Base-by-base conservation (phyloP, 2,113 vertebrate species). In the Zosterops borbonicus region DNA sequence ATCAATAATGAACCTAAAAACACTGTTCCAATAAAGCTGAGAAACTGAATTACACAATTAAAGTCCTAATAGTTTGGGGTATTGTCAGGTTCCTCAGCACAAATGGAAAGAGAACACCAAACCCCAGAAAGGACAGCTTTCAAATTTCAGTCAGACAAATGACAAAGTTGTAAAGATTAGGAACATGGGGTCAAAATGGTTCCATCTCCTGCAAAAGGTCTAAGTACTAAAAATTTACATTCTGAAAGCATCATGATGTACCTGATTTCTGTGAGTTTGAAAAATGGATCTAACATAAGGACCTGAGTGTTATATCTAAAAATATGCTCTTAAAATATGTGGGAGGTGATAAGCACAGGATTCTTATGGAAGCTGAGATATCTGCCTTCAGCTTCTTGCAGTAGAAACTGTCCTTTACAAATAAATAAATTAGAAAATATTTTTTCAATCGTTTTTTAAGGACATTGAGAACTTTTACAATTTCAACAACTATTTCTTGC, bases 211-310 rank as follows among this genome's bases (percentile, higher is more conserved):
- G 39, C 24, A 92, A 74, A 5, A 92, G 83, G 50, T 19, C 49
- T 62, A 62, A 41, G 23, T 44, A 80, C 69, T 90, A 96, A 87
- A 78, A 70, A 87, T 82, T 91, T 83, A 77, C 49, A 92, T 73
- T 89, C 87, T 62, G 55, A 88, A 92, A 90, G 59, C 50, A 62
- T 53, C 55, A 47, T 14, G 12, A 81, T 70, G 18, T 78, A 67
- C 52, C 52, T 64, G 59, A 81, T 89, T 89, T 73, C 59, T 73
- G 2, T 15, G 35, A 93, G 68, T 77, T 31, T 89, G 68, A 80
- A 92, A 89, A 87, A 91, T 16, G 7, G 21, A 94, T 77, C 63
- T 68, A 80, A 95, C 35, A 39, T 68, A 64, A 83, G 22, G 35
- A 93, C 82, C 64, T 13, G 3, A 82, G 42, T 42, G 21, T 44